These are phyloP conservation scores for Platycercus adscitus DNA, from an alignment of 2,113 vertebrate genomes.

Conservation along the genomic window DNA sequence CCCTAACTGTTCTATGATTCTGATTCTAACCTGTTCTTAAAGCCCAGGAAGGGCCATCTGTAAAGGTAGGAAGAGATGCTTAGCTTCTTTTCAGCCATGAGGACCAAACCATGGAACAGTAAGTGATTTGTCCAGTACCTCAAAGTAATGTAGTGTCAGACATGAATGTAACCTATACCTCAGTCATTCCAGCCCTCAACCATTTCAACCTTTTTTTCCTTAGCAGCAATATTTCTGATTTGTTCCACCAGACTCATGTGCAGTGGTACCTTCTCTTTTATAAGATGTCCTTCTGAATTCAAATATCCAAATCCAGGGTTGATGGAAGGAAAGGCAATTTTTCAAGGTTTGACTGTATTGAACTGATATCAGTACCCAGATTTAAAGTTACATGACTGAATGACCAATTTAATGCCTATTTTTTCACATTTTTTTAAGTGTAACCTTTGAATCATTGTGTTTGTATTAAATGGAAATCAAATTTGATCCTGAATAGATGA, in stretches of 20 bases:
- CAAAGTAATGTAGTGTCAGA: background rate
- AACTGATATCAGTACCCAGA: background rate
- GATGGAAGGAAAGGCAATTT: background rate
- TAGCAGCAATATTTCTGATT: background rate
- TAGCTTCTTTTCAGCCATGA: background rate
- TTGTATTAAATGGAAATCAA: background rate
- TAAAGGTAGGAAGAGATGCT: background rate
- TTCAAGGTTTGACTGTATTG: background rate
- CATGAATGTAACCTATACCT: background rate
- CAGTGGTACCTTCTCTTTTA: background rate
- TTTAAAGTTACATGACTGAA: background rate
- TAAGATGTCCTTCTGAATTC: background rate
- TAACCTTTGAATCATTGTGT: background rate
- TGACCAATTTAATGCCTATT: background rate
- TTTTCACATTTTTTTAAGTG: background rate
- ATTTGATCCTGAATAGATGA: background rate
- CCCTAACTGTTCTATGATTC: too few species aligned
- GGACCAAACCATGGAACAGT: background rate
- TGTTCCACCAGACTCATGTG: background rate
- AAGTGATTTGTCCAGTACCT: background rate
- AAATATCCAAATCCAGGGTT: background rate
- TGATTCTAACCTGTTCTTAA: background rate
- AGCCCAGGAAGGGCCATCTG: rapidly evolving
- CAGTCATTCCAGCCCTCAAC: background rate
- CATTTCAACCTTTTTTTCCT: background rate